Evolutionary conservation across 2,888 invertebrate species (phyloP).

Genomic region (Ligdia adustata): DNA sequence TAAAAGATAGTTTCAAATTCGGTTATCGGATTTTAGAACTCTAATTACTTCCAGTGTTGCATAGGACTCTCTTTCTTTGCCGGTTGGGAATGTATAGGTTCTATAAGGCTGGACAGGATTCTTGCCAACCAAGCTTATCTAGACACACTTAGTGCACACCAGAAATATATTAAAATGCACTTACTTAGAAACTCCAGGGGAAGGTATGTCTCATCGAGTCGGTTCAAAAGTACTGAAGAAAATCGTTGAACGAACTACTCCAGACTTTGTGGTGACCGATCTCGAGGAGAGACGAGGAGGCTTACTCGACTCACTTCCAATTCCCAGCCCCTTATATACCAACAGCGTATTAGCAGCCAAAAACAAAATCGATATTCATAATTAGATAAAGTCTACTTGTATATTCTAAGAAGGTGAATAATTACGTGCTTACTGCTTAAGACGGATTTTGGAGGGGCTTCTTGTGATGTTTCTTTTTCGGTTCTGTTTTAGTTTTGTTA

Average conservation of each 20-base stretch:
- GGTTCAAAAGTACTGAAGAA: conserved; percentile 82
- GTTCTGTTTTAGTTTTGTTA: neutral
- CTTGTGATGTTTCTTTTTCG: neutral
- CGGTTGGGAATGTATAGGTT: no score
- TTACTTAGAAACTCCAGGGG: conserved; percentile 46
- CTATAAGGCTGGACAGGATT: no score
- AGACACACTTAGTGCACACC: no score
- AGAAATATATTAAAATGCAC: conserved; percentile 26
- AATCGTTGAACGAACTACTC: conserved; percentile 82
- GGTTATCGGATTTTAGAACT: no score
- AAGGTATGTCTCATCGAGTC: conserved; percentile 57
- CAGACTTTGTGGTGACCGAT: conserved; percentile 75
- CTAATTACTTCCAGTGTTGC: no score
- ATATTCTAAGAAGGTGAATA: conserved; percentile 63
- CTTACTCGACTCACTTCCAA: conserved; percentile 60
- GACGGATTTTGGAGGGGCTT: conserved; percentile 47
- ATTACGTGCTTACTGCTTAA: conserved; percentile 50
- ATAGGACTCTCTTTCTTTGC: no score
- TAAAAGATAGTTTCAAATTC: no score
- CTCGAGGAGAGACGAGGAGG: conserved; percentile 71
- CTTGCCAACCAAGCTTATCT: no score
- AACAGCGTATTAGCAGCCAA: conserved; percentile 61
- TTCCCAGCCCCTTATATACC: conserved; percentile 63
- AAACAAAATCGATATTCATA: conserved; percentile 76
- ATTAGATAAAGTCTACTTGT: conserved; percentile 75